phyloP scores from a whole-genome alignment of 2,888 invertebrate species.

The Cremastobaeus sp. region DNA sequence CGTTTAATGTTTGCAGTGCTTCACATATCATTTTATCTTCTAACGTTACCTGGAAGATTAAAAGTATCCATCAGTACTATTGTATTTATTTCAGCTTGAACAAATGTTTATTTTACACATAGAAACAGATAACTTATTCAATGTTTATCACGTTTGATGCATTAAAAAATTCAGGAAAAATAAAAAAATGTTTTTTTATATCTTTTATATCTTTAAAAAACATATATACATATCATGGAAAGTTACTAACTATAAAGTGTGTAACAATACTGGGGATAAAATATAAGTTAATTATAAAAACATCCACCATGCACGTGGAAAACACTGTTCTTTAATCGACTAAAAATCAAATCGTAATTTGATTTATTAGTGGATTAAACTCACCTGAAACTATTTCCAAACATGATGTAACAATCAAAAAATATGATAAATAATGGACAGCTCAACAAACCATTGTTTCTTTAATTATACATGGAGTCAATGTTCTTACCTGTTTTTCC shows the following conservation, averaged over 20 bases:
- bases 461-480: neutral
- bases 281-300: too few relatives aligned
- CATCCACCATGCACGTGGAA: too few relatives aligned
- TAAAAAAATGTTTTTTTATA: too few relatives aligned
- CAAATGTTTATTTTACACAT: neutral
- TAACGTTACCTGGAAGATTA: slow-evolving; percentile 86
- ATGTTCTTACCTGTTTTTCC: slow-evolving; percentile 87
- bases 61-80: slow-evolving; percentile 8
- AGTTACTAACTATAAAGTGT: too few relatives aligned
- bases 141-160: neutral
- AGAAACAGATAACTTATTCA: neutral
- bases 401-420: neutral
- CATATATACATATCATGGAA: too few relatives aligned
- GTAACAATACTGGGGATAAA: too few relatives aligned
- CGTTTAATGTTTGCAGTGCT: slow-evolving; percentile 93
- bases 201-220: too few relatives aligned
- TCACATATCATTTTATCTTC: slow-evolving; percentile 98
- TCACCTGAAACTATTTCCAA: slow-evolving; percentile 41
- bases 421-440: neutral
- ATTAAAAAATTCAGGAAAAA: neutral
- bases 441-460: neutral
- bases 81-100: too few relatives aligned
- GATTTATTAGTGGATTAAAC: neutral
- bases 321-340: too few relatives aligned
- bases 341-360: neutral